A percentile compares a stretch with the other conserved stretches of the same genome.
These are phyloP conservation scores for Zeus faber DNA, from an alignment of 2,113 vertebrate species.

Conservation along the genomic window DNA sequence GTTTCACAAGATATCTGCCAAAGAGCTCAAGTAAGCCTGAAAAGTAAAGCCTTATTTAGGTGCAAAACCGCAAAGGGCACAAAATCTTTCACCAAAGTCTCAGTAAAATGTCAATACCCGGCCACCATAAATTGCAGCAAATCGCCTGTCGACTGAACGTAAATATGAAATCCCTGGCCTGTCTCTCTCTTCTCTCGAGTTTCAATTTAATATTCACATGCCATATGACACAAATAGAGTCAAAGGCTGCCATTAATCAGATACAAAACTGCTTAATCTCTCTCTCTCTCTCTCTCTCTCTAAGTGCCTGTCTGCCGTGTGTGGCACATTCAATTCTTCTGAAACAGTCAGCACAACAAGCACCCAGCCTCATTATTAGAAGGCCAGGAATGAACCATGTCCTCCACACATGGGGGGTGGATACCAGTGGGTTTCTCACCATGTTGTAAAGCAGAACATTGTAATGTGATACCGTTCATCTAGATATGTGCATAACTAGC, in stretches of 20 bases:
- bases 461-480: constrained; percentile 51
- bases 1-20: background rate
- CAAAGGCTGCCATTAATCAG: constrained; percentile 50
- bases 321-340: constrained; percentile 40
- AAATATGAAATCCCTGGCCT: constrained; percentile 31
- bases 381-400: constrained; percentile 45
- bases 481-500: constrained; percentile 29
- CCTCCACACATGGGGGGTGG: constrained; percentile 43
- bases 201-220: constrained; percentile 53
- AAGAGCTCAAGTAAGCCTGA: background rate
- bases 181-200: constrained; percentile 20
- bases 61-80: constrained; percentile 4
- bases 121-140: constrained; percentile 23
- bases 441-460: constrained; percentile 48
- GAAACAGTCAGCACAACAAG: constrained; percentile 34
- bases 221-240: constrained; percentile 33
- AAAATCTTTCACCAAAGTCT: background rate
- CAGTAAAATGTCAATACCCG: constrained; percentile 14
- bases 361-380: constrained; percentile 48
- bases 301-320: constrained; percentile 26
- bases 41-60: background rate
- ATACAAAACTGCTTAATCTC: constrained; percentile 24
- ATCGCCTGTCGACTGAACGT: constrained; percentile 23
- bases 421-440: constrained; percentile 47
- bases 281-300: constrained; percentile 17